Percentiles rank a stretch among this genome's conserved stretches.
Evolutionary conservation across 2,888 invertebrate genomes (phyloP).

Genomic region (Eurois occulta): DNA sequence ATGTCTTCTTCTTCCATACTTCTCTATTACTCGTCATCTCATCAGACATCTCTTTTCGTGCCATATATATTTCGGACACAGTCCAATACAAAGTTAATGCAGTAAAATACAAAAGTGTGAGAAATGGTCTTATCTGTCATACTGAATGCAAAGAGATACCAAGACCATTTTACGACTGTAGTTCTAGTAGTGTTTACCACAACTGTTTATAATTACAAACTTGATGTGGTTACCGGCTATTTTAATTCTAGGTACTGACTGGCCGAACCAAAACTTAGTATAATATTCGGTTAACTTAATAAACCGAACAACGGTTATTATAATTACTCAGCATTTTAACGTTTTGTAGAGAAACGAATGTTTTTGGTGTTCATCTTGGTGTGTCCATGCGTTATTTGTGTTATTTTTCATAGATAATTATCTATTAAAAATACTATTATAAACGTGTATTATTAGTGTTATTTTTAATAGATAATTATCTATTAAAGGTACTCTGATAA

Average conservation of each 20-base stretch:
- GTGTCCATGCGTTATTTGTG: neutral
- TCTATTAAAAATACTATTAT: too few species aligned
- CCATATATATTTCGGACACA: too few species aligned
- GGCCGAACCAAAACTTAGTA: neutral
- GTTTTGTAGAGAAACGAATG: constrained; percentile 19
- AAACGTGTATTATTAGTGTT: too few species aligned
- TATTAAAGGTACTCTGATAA: neutral
- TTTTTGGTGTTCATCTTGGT: constrained; percentile 24
- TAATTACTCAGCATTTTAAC: constrained; percentile 17
- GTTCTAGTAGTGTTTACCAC: neutral
- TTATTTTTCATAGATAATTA: neutral
- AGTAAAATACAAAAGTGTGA: neutral
- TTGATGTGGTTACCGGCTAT: neutral
- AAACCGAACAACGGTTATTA: constrained; percentile 5
- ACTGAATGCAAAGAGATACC: neutral
- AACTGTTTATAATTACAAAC: neutral
- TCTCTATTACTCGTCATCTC: too few species aligned
- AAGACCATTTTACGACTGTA: neutral
- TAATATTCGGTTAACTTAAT: neutral
- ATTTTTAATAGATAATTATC: neutral
- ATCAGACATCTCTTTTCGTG: too few species aligned
- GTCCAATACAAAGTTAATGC: too few species aligned
- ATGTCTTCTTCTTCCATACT: too few species aligned
- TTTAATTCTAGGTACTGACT: neutral
- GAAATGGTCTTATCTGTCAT: neutral